Percentiles rank a stretch among this genome's conserved stretches.
Evolutionary conservation across 1,140 invertebrate genomes (phyloP).

Genomic region (Leptinotarsa undecemlineata): DNA sequence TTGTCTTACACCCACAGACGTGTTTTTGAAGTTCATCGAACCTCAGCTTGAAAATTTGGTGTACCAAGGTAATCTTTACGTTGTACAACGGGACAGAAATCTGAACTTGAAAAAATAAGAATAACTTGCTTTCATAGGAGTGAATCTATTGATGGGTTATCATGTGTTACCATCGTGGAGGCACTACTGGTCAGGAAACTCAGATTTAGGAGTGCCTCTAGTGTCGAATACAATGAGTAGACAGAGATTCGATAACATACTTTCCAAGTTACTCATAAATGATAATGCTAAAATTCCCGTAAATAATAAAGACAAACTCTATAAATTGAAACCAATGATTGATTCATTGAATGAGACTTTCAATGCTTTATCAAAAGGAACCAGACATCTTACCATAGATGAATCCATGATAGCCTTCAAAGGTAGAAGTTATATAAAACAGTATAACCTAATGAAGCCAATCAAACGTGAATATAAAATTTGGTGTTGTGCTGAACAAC

Average conservation of each 20-base stretch:
- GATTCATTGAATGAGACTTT: background rate
- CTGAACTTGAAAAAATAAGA: background rate
- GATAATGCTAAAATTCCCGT: background rate
- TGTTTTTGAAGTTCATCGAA: too few species aligned
- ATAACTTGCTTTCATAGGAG: background rate
- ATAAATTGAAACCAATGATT: background rate
- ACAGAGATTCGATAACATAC: background rate
- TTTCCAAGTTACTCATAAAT: background rate
- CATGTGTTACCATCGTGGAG: background rate
- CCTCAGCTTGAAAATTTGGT: too few species aligned
- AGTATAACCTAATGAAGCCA: background rate
- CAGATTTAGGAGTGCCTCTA: background rate
- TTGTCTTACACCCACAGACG: background rate
- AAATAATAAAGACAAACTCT: background rate
- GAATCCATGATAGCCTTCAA: background rate
- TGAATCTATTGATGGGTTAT: background rate
- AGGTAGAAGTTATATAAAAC: background rate
- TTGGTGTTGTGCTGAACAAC: background rate
- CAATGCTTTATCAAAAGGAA: background rate
- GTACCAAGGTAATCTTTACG: background rate
- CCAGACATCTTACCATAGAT: background rate
- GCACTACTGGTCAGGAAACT: background rate
- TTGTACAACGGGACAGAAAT: background rate
- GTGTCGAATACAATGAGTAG: background rate
- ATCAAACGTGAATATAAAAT: background rate